Conservation (phyloP, 2,888 invertebrate genomes). For the Idaea straminata region DNA sequence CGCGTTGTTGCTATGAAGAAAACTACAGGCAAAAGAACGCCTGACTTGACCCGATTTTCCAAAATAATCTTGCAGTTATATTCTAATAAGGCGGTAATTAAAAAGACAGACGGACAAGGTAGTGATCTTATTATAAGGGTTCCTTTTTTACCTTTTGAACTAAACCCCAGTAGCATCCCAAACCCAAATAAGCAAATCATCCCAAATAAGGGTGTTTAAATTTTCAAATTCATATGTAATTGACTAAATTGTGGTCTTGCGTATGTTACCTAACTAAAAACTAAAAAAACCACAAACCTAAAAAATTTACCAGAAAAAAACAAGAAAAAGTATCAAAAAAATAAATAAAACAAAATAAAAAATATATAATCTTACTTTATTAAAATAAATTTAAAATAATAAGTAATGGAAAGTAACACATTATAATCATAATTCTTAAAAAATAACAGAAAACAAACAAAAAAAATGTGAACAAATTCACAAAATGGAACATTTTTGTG, state of each 20-base stretch:
- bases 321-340: background rate
- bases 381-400: constrained; percentile 3
- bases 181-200: no score
- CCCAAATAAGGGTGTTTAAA: no score
- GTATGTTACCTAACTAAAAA: no score
- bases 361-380: background rate
- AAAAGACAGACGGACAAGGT: background rate
- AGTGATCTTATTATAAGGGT: background rate
- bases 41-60: background rate
- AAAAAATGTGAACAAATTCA: constrained; percentile 8
- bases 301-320: background rate
- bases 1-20: background rate
- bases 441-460: constrained; percentile 6
- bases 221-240: no score
- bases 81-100: background rate
- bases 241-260: no score
- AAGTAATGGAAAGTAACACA: constrained; percentile 1
- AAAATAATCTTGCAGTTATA: background rate
- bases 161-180: no score
- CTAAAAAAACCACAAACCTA: no score
- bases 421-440: background rate
- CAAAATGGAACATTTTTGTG: constrained; percentile 12
- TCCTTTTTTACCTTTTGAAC: no score
- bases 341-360: background rate
- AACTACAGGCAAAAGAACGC: background rate